Percentiles rank a stretch among this genome's conserved stretches.
phyloP scores from a whole-genome alignment of 2,888 invertebrate genomes.

The Lamellibrachia columna region DNA sequence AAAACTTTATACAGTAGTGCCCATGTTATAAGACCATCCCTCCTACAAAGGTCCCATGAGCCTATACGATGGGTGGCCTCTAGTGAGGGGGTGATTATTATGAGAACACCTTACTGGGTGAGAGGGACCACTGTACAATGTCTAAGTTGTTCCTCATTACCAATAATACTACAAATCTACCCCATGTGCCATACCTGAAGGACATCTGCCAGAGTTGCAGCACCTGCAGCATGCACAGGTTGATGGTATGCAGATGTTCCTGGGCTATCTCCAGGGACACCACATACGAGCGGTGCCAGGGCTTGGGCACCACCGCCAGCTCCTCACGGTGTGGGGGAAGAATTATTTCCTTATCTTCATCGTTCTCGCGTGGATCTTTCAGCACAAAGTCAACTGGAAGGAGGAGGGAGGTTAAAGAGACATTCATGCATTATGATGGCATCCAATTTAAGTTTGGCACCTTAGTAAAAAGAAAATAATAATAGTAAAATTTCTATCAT shows the following conservation, averaged over 20 bases:
- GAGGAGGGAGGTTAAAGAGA: background rate
- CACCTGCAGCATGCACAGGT: constrained; percentile 83
- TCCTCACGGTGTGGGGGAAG: constrained; percentile 68
- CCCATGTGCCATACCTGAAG: constrained; percentile 72
- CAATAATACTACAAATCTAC: background rate
- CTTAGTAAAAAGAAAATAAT: too few species aligned
- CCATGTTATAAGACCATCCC: too few species aligned
- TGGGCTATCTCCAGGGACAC: constrained; percentile 69
- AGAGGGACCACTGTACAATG: too few species aligned
- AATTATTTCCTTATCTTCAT: constrained; percentile 56
- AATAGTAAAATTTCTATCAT: too few species aligned
- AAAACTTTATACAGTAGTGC: too few species aligned
- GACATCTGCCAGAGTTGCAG: constrained; percentile 82
- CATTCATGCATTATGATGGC: too few species aligned
- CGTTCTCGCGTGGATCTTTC: constrained; percentile 75
- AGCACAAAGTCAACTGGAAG: constrained; percentile 86
- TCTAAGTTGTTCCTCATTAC: too few species aligned
- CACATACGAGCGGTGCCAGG: constrained; percentile 73
- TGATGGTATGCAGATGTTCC: constrained; percentile 78
- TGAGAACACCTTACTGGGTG: too few species aligned
- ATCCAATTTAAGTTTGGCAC: too few species aligned
- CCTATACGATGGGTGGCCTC: too few species aligned
- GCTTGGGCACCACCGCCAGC: constrained; percentile 74
- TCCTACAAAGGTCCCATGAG: too few species aligned
- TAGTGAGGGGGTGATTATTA: too few species aligned